These are phyloP conservation scores for Parapsyche elsis DNA, from an alignment of 1,140 invertebrate species.

Conservation along the genomic window DNA sequence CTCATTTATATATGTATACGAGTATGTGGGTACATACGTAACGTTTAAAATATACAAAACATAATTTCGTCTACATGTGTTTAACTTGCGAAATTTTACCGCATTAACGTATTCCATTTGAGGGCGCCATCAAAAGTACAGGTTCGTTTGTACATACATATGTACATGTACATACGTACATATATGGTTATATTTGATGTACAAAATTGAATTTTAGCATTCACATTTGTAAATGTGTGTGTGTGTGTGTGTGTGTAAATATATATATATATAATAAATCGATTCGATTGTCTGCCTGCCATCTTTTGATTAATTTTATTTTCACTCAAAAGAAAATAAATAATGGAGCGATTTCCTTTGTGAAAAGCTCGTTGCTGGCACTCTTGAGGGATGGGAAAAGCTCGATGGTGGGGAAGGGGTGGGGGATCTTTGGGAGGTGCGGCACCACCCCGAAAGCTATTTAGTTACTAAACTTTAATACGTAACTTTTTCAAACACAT, in stretches of 20 bases:
- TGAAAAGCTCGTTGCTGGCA: conserved; percentile 20
- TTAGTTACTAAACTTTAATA: conserved; percentile 53
- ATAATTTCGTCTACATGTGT: not conserved
- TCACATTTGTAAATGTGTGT: not conserved
- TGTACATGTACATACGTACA: not conserved
- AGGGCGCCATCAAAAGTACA: too few relatives aligned
- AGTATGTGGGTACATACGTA: too few relatives aligned
- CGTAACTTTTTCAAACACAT: conserved; percentile 55
- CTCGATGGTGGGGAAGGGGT: not conserved
- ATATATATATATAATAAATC: not conserved
- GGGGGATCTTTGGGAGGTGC: not conserved
- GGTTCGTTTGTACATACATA: too few relatives aligned
- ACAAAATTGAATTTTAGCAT: not conserved
- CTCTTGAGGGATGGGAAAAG: not conserved
- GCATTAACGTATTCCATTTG: too few relatives aligned
- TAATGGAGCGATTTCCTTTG: conserved; percentile 28
- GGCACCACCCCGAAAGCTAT: conserved; percentile 45
- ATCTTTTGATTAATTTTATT: conserved; percentile 10
- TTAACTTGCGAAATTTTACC: too few relatives aligned
- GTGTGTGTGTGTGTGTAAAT: not conserved
- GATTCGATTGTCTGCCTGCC: conserved; percentile 6
- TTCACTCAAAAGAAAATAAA: conserved; percentile 18
- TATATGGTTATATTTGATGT: conserved; percentile 10
- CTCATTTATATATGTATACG: too few relatives aligned
- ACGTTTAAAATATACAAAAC: too few relatives aligned